Base-by-base conservation (phyloP, 1,140 invertebrate species). In the Sarcophaga bullata region DNA sequence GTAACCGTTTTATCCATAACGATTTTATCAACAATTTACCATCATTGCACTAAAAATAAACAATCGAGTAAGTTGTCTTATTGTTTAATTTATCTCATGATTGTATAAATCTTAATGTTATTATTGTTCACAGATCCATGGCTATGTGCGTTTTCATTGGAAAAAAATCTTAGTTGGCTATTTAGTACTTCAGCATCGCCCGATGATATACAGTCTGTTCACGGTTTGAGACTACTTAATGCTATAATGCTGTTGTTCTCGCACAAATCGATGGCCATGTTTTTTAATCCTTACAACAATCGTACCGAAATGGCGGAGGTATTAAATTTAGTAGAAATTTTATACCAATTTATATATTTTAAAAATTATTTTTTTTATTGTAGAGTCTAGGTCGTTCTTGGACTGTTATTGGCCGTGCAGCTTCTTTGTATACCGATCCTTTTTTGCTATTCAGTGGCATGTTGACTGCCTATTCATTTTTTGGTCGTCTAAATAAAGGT, bases 401-500 rank as follows among this genome's bases (percentile, higher is more conserved):
- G 93, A 93, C 93, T 0, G 92, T 93, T 0, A 91, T 94, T 81
- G 92, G 92, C 72, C 90, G 94, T 81, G 92, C 93, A 0, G 93
- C 93, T 0, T 94, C 93, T 84, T 88, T 94, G 0, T 94, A 94
- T 82, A 94, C 94, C 1, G 94, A 94, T 89, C 92, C 93, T 6
- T 94, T 94, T 84, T 92, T 94, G 82, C 92, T 94, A 87, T 90
- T 94, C 81, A 94, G 93, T 81, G 94, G 93, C 15, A 91, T 94
- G 73, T 86, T 94, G 46, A 93, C 93, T 0, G 89, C 92, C 0
- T 93, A 94, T 83, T 92, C 92, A 0, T 92, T 94, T 19, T 86
- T 94, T 47, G 92, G 93, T 13, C 91, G 91, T 82, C 86, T 94
- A 3, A 90, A 92, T 47, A 92, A 86, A 78, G 91, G 87, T 81